Evolutionary conservation across 2,113 vertebrate genomes (phyloP).

Genomic region (Nothoprocta pentlandii): DNA sequence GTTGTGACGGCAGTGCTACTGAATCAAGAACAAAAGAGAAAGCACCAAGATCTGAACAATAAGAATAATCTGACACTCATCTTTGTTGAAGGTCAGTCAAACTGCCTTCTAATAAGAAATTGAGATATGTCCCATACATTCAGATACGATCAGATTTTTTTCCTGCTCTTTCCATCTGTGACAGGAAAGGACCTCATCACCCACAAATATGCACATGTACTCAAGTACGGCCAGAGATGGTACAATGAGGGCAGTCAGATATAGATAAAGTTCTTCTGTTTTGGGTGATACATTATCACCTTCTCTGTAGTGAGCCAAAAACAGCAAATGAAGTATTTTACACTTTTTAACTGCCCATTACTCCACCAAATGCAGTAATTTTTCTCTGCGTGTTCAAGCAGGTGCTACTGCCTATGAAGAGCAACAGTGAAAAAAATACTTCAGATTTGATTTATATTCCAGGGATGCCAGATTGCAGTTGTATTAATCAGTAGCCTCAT

Average conservation of each 20-base stretch:
- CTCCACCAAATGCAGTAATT: not conserved
- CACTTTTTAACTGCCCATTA: not conserved
- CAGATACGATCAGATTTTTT: not conserved
- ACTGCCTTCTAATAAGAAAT: not conserved
- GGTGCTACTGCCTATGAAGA: not conserved
- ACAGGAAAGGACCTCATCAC: not conserved
- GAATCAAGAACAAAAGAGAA: not conserved
- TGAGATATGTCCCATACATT: not conserved
- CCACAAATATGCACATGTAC: not conserved
- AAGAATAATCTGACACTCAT: not conserved
- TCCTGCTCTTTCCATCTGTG: not conserved
- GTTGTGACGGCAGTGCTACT: not conserved
- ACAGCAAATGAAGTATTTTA: not conserved
- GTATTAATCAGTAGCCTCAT: not conserved
- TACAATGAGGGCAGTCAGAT: not conserved
- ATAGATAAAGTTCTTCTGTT: not conserved
- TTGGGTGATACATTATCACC: not conserved
- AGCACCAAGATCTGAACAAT: not conserved
- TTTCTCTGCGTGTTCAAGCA: not conserved
- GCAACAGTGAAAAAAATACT: not conserved
- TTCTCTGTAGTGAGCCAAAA: not conserved
- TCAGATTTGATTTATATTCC: not conserved
- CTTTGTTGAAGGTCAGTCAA: not conserved
- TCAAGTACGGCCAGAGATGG: not conserved
- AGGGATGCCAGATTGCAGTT: not conserved